phyloP scores from a whole-genome alignment of 2,888 invertebrate species.

The Xanthia togata region DNA sequence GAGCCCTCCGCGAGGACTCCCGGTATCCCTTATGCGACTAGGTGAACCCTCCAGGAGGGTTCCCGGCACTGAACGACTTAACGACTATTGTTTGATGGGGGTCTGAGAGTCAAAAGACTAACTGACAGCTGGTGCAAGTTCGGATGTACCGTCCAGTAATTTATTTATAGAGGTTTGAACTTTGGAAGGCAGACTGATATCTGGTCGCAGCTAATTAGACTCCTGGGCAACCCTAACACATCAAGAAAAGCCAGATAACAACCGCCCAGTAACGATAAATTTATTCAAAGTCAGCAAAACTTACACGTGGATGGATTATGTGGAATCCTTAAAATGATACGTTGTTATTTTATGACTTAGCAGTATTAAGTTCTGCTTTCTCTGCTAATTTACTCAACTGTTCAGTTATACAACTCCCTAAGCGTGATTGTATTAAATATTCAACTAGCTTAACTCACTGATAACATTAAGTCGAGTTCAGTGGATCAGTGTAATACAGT shows the following conservation, averaged over 20 bases:
- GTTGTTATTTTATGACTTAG: slow-evolving; percentile 25
- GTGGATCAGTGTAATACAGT: slow-evolving; percentile 30
- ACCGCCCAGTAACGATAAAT: not conserved
- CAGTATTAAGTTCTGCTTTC: slow-evolving; percentile 6
- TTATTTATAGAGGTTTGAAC: not conserved
- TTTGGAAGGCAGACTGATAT: not conserved
- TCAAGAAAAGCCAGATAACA: not conserved
- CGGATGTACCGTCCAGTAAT: not conserved
- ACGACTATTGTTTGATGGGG: no score
- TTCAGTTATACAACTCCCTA: slow-evolving; percentile 18
- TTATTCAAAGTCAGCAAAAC: not conserved
- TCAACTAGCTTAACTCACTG: slow-evolving; percentile 9
- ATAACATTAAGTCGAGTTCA: slow-evolving; percentile 39
- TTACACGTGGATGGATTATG: not conserved
- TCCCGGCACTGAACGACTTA: not conserved
- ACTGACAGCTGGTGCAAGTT: not conserved
- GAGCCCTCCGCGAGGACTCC: no score
- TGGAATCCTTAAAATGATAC: slow-evolving; percentile 10
- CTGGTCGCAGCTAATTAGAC: not conserved
- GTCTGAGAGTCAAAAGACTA: not conserved
- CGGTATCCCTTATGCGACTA: no score
- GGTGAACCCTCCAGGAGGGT: no score
- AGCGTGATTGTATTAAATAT: slow-evolving; percentile 34
- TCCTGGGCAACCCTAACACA: no score
- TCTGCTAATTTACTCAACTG: slow-evolving; percentile 20